Evolutionary conservation across 2,113 vertebrate genomes (phyloP), one percentile per base, ranked within the genome.

Genomic region (Deroptyus accipitrinus): DNA sequence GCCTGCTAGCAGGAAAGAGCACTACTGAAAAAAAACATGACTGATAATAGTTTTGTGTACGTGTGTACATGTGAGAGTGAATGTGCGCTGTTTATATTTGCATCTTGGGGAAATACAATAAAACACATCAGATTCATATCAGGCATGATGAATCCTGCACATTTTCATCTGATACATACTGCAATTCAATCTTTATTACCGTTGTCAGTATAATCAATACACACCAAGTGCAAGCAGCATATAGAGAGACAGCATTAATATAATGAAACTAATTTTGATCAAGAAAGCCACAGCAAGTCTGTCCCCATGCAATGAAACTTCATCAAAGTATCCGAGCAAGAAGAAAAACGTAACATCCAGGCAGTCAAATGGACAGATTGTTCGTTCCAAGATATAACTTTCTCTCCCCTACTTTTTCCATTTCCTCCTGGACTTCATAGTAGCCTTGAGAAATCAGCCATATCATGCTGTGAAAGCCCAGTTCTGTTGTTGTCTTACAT

Each of bases 191-290:
- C 61, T 90, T 69, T 85, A 57, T 93, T 86, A 66, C 31, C 14
- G 23, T n/a, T 93, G 41, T 73, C 73, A 85, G 35, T 51, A 52
- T 92, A 96, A 96, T 85, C 69, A 89, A 87, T 93, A 87, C 62
- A 81, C 59, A 82, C 6, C 37, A 89, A 83, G 51, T 72, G 16
- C 25, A 70, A 82, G 12, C 59, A 74, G 52, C 54, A 73, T 48
- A 39, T 1, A 95, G 25, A 70, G 35, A 67, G 42, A 66, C 18
- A 67, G 9, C 13, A 18, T 87, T 87, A 61, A 6, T 48, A 59
- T 35, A 77, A 90, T 52, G 17, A 88, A 93, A 90, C 0, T 0
- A 83, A 86, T 83, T 88, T 94, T 87, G 59, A 93, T 94, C 63
- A 94, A 49, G 8, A 77, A 41, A 88, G 9, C 19, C 77, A 82